phyloP scores from a whole-genome alignment of 2,888 invertebrate species.

The Anodontia alba region DNA sequence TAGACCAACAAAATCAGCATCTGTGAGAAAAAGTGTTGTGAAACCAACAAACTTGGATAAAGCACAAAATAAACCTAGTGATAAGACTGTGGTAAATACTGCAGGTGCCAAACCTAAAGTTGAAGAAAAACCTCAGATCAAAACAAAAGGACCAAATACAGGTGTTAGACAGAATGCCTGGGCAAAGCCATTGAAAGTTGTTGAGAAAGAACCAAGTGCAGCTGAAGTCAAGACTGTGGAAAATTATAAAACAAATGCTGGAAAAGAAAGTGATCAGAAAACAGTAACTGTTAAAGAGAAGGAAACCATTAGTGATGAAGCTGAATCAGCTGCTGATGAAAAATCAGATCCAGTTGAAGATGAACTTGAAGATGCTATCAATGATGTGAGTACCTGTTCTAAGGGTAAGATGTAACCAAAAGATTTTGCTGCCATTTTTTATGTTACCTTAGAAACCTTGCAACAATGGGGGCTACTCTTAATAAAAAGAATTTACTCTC shows the following conservation, averaged over 20 bases:
- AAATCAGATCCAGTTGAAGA: constrained; percentile 54
- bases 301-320: not conserved
- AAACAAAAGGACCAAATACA: not conserved
- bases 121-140: not conserved
- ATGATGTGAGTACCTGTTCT: constrained; percentile 64
- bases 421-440: no score
- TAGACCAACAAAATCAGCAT: not conserved
- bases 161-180: constrained; percentile 12
- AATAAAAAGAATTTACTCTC: no score
- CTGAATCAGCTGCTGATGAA: constrained; percentile 26
- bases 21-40: constrained; percentile 12
- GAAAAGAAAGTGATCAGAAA: not conserved
- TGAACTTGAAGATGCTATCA: constrained; percentile 64
- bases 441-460: no score
- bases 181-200: not conserved
- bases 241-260: not conserved
- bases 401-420: no score
- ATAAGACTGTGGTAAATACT: constrained; percentile 5
- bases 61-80: constrained; percentile 16
- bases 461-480: no score
- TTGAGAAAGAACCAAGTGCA: constrained; percentile 9
- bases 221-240: constrained; percentile 4
- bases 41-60: not conserved
- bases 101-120: constrained; percentile 2
- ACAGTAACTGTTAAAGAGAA: not conserved